Evolutionary conservation across 2,888 invertebrate genomes (phyloP), one percentile per base, ranked within the genome.

Genomic region (Pollenia angustigena): DNA sequence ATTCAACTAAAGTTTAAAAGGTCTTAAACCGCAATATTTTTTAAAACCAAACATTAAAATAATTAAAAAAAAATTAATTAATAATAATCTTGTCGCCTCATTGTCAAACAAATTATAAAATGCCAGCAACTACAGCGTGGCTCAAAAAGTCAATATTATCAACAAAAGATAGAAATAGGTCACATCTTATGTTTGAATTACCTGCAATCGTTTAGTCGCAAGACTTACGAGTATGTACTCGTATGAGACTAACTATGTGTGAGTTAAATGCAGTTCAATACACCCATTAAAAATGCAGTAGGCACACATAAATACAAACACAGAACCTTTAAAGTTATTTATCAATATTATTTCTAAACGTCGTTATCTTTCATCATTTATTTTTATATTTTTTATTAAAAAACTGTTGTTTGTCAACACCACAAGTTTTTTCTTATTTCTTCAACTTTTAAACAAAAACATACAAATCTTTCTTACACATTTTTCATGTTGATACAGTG

Each of bases 381-480:
- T 56, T 56, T 75, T 16, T 58, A 52, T 76, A 11, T 40, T 46
- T 76, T 32, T 46, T 32, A n/a, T 32, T n/a, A 64, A 71, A 71
- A 76, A 50, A 60, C 23, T 32, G n/a, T 81, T 50, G 58, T 60
- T 68, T 42, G 52, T 80, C 58, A 62, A 60, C 68, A 84, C 58
- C 52, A 79, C 66, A 72, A 66, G 58, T 68, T n/a, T 64, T 74
- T 50, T 56, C 48, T 58, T 74, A 44, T 48, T 64, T 60, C 44
- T 50, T 66, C 32, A 4, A 46, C 12, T 72, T 40, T 54, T 71
- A 42, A 44, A 46, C 7, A 46, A 32, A 52, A 60, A 32, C n/a
- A 48, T n/a, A 44, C 48, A 8, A n/a, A n/a, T 52, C 4, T 69
- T 68, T 23, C 14, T 50, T 52, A 54, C 78, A 72, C 71, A 66